Evolutionary conservation across 1,140 invertebrate species (phyloP), one percentile per base, ranked within the genome.

Genomic region (Anastatus disparis): DNA sequence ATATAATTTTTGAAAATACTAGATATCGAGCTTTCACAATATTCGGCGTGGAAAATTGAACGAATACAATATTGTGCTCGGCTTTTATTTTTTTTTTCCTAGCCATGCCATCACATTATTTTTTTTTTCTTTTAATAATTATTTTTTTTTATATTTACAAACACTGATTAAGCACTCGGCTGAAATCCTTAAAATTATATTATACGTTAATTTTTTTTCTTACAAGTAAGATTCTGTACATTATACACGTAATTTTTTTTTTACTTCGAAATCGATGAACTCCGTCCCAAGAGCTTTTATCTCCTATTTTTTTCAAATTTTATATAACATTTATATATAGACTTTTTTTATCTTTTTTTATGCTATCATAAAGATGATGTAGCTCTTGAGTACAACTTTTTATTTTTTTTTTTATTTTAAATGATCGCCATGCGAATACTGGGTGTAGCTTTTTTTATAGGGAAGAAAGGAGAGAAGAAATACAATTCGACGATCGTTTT

Each of bases 81-180:
- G 81, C 78, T 20, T 75, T n/a, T n/a, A n/a, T n/a, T n/a, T n/a
- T n/a, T n/a, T n/a, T n/a, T n/a, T n/a, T n/a, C n/a, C n/a, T 82
- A 81, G 81, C 80, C 82, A 77, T 80, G 81, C 79, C 75, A 77
- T 70, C 81, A 84, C 84, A 81, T 84, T 81, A 83, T 81, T 76
- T 58, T 79, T 58, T 79, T 77, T 71, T 63, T 67, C 66, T 71
- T 70, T 76, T 31, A 53, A 53, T 70, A 31, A n/a, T n/a, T n/a
- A n/a, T n/a, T 44, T 55, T 48, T 52, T 31, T 29, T 63, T 50
- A 26, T 79, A 76, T 76, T 73, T 78, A 77, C 79, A 76, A 71
- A 70, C 74, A 74, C 70, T 64, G 29, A 44, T 74, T 77, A 71
- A 72, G 67, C 67, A 22, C 58, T 70, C 13, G 35, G 38, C 50